These are phyloP conservation scores for Actenoides hombroni DNA, from an alignment of 2,113 vertebrate species.

Conservation along the genomic window DNA sequence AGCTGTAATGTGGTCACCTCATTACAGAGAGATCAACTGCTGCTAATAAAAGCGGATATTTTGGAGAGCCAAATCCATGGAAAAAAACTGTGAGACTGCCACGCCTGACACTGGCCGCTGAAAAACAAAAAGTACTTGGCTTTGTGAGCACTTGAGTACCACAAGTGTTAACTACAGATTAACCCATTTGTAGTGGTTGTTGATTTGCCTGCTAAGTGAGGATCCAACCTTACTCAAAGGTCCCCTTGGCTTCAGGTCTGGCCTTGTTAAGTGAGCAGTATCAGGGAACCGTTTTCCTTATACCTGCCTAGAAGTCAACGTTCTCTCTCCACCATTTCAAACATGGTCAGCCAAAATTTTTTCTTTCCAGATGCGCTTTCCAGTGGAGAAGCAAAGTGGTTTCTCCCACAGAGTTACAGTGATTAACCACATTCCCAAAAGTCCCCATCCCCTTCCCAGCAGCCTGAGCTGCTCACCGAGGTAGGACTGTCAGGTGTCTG, in stretches of 20 bases:
- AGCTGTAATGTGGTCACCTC: background rate
- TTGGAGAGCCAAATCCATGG: background rate
- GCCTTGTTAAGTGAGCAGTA: background rate
- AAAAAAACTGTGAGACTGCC: background rate
- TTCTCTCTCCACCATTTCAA: background rate
- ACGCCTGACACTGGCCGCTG: background rate
- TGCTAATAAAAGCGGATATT: slow-evolving; percentile 21
- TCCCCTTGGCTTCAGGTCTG: background rate
- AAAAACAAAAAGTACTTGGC: background rate
- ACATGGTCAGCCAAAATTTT: background rate
- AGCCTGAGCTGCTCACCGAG: background rate
- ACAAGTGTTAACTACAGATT: background rate
- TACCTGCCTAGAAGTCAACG: background rate
- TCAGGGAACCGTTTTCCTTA: background rate
- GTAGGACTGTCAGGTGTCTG: background rate
- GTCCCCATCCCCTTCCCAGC: accelerated
- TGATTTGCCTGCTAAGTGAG: background rate
- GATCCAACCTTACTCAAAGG: background rate
- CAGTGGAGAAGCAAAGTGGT: background rate
- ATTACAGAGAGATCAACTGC: slow-evolving; percentile 10
- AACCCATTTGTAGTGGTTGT: background rate
- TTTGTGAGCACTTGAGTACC: background rate
- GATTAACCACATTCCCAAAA: background rate
- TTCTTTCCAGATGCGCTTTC: background rate
- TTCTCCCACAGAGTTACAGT: background rate